Evolutionary conservation across 2,797 vertebrate genomes (phyloP), one percentile per base, ranked within the genome.

Genomic region (Pipistrellus kuhlii): DNA sequence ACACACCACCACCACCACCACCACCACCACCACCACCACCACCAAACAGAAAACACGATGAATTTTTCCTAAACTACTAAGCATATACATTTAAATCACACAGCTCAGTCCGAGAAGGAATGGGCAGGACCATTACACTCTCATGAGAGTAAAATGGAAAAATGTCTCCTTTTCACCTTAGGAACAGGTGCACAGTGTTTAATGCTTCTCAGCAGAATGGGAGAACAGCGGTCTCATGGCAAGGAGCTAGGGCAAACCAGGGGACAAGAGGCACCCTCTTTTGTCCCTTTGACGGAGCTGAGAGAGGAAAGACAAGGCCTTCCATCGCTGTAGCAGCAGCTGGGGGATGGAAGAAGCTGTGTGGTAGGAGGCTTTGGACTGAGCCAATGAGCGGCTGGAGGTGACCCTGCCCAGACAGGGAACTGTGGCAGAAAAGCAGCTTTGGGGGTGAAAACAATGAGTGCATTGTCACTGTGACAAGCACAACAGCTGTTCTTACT

Each of bases 301-400:
- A 92, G 73, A 71, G 51, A 84, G 53, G 90, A 59, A 76, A 53
- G 51, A n/a, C 23, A 57, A 76, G 51, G 38, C 30, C 38, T n/a
- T 14, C 15, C 6, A 25, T 11, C 0, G 5, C 32, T 4, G 3
- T 1, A 3, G 38, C 9, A 21, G 32, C 27, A 59, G 77, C 20
- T 86, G 20, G 57, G 25, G 44, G 51, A 69, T 2, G n/a, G 86
- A 46, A 48, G 32, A 38, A 27, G 20, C 32, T 5, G 3, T 55
- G 53, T 8, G 27, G 8, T 23, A 53, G 53, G 38, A 57, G 66
- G 48, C 17, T 59, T 25, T 14, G 76, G 77, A 51, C 30, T 48
- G 12, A 71, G 27, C n/a, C 32, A 27, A 21, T 8, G 21, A 41
- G 13, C 9, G 30, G 21, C 57, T 73, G 20, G 12, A 6, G 38